phyloP scores from a whole-genome alignment of 2,113 vertebrate species.

The Dromaius novaehollandiae region DNA sequence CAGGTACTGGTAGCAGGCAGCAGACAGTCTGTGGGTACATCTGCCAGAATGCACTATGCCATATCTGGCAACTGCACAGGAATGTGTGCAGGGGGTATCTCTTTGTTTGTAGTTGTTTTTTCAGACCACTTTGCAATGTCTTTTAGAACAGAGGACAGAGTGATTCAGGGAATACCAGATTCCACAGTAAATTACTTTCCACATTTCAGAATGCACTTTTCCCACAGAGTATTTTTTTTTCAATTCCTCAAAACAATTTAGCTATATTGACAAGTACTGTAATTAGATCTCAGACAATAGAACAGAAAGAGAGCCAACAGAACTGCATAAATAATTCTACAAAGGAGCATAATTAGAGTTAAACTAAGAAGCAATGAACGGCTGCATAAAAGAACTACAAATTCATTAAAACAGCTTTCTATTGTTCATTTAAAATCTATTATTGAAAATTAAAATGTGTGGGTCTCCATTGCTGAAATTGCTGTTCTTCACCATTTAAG shows the following conservation, averaged over 20 bases:
- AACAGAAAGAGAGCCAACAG: background rate
- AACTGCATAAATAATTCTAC: conserved; percentile 32
- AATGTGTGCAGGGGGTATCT: background rate
- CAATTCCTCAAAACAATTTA: background rate
- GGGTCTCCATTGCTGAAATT: background rate
- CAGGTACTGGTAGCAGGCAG: conserved; percentile 6
- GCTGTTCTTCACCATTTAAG: background rate
- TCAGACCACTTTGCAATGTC: background rate
- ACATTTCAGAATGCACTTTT: background rate
- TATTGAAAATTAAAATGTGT: conserved; percentile 28
- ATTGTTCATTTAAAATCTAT: conserved; percentile 38
- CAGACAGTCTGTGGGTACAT: background rate
- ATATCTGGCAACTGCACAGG: background rate
- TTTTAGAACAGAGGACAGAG: background rate
- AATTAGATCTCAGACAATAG: conserved; percentile 48
- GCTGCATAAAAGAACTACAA: conserved; percentile 29
- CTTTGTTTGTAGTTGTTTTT: background rate
- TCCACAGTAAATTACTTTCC: background rate
- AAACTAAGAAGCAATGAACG: conserved; percentile 40
- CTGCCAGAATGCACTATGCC: background rate
- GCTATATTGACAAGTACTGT: background rate
- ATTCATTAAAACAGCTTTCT: conserved; percentile 19
- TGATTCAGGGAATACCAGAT: background rate
- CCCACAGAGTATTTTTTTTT: background rate
- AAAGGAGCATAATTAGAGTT: conserved; percentile 54